A percentile compares a stretch with the other conserved stretches of the same genome.
Conservation (phyloP, 2,888 invertebrate species). For the Caenorhabditis becei region DNA sequence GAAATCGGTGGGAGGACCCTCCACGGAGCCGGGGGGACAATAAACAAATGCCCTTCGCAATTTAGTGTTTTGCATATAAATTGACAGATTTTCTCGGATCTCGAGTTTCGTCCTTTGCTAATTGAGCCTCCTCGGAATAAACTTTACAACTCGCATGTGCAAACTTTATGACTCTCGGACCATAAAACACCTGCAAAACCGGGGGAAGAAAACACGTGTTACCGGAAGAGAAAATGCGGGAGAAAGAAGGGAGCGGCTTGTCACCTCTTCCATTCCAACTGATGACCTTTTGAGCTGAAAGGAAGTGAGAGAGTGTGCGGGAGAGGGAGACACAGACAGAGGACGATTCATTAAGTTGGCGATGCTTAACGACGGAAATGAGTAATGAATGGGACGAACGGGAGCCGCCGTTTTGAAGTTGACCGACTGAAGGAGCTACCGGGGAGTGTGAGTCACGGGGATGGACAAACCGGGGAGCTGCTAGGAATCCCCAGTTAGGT, state of each 20-base stretch:
- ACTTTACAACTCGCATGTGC: slow-evolving; percentile 41
- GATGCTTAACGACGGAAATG: slow-evolving; percentile 54
- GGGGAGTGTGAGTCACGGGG: background rate
- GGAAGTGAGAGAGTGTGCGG: slow-evolving; percentile 13
- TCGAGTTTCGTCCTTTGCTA: slow-evolving; percentile 40
- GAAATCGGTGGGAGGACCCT: background rate
- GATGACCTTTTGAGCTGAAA: slow-evolving; percentile 46
- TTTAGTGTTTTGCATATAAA: slow-evolving; percentile 62
- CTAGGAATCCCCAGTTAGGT: no score
- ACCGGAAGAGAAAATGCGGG: slow-evolving; percentile 56
- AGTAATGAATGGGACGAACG: slow-evolving; percentile 35
- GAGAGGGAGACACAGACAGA: slow-evolving; percentile 10
- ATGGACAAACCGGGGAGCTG: no score
- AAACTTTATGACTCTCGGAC: background rate
- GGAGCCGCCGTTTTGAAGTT: slow-evolving; percentile 46
- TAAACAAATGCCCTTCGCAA: slow-evolving; percentile 34
- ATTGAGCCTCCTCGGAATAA: slow-evolving; percentile 33
- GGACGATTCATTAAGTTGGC: slow-evolving; percentile 42
- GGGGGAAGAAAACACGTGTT: slow-evolving; percentile 2
- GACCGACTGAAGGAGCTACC: slow-evolving; percentile 28
- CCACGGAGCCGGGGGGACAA: slow-evolving; percentile 15
- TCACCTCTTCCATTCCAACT: slow-evolving; percentile 40
- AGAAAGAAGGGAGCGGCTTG: slow-evolving; percentile 36
- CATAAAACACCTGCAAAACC: slow-evolving; percentile 49
- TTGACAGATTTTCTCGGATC: slow-evolving; percentile 45